Evolutionary conservation across 2,797 vertebrate species (phyloP).

Genomic region (Aratinga solstitialis): DNA sequence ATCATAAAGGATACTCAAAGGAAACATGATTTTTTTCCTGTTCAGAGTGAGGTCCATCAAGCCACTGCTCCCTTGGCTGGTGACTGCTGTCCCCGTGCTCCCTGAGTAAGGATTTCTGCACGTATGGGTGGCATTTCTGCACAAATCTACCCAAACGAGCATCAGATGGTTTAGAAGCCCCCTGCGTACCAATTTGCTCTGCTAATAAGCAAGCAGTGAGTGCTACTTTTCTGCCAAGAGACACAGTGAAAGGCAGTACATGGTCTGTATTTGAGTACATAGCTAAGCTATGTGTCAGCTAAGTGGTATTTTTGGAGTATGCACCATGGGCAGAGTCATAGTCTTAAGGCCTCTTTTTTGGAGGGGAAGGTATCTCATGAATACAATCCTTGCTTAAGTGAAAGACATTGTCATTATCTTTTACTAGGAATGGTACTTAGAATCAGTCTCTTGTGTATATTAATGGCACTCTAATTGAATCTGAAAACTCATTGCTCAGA

Average conservation of each 20-base stretch:
- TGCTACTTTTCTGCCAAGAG: not conserved
- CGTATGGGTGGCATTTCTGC: not conserved
- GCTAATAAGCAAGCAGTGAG: not conserved
- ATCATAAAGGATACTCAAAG: not conserved
- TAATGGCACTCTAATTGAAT: constrained; percentile 4
- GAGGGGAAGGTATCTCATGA: not conserved
- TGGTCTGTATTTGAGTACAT: rapidly evolving
- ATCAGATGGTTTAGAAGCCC: not conserved
- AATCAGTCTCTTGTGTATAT: not conserved
- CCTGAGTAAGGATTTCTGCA: not conserved
- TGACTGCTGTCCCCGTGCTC: not conserved
- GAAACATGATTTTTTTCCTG: not conserved
- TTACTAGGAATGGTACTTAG: not conserved
- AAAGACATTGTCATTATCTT: not conserved
- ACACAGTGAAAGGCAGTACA: not conserved
- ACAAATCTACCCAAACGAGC: not conserved
- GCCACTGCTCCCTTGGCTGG: no score
- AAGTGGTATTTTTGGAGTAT: not conserved
- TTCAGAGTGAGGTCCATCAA: not conserved
- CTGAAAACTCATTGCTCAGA: not conserved
- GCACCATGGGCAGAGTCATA: rapidly evolving
- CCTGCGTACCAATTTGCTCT: not conserved
- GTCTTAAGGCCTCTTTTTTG: not conserved
- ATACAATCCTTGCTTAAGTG: not conserved
- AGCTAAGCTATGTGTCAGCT: not conserved